Conservation (phyloP, 1,140 invertebrate genomes). For the Drosophila sproati region DNA sequence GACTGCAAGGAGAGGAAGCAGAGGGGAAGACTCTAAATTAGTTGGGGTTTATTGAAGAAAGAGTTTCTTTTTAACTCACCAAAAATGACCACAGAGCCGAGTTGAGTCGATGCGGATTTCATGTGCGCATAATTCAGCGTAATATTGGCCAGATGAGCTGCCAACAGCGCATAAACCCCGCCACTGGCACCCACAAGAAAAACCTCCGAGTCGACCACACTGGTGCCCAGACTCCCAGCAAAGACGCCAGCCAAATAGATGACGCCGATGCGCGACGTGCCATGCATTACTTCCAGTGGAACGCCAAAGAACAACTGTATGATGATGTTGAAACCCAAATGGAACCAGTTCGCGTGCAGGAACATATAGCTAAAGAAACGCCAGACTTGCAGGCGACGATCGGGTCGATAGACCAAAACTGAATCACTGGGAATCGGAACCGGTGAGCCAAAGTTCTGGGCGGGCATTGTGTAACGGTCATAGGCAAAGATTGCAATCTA, state of each 20-base stretch:
- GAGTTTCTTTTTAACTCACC: slow-evolving; percentile 87
- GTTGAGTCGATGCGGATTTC: slow-evolving; percentile 95
- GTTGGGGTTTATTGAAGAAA: background rate
- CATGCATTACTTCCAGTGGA: slow-evolving; percentile 98
- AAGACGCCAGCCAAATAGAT: slow-evolving; percentile 97
- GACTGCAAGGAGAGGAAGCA: slow-evolving; percentile 87
- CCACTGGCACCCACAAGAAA: slow-evolving; percentile 97
- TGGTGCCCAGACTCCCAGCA: slow-evolving; percentile 95
- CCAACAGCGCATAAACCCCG: slow-evolving; percentile 96
- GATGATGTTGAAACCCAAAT: slow-evolving; percentile 97
- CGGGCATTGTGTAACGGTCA: slow-evolving; percentile 87
- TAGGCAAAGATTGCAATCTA: slow-evolving; percentile 97
- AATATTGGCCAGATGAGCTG: slow-evolving; percentile 97
- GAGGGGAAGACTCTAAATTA: slow-evolving; percentile 14
- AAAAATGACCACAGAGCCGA: slow-evolving; percentile 96
- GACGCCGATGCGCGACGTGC: slow-evolving; percentile 92
- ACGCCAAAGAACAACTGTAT: slow-evolving; percentile 96
- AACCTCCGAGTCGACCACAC: slow-evolving; percentile 96
- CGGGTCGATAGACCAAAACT: slow-evolving; percentile 96
- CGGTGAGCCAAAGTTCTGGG: slow-evolving; percentile 86
- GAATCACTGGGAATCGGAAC: slow-evolving; percentile 96
- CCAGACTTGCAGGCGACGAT: slow-evolving; percentile 96
- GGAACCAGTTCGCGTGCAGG: slow-evolving; percentile 98
- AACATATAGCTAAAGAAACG: slow-evolving; percentile 98
- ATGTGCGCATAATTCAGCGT: slow-evolving; percentile 98